Evolutionary conservation across 2,888 invertebrate species (phyloP).

Genomic region (Hydraecia micacea): DNA sequence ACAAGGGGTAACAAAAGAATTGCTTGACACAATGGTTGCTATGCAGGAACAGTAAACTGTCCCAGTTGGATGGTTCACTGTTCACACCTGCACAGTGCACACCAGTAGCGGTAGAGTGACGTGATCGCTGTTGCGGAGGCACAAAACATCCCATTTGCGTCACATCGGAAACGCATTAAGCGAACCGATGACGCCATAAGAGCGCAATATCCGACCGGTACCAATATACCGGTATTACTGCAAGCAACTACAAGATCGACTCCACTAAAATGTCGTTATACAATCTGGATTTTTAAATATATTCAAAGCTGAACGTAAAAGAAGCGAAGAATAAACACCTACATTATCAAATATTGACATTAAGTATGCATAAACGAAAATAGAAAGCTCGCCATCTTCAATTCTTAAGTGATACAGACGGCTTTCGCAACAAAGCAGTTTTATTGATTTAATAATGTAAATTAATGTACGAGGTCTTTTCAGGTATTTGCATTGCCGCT

Average conservation of each 20-base stretch:
- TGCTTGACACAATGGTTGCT: constrained; percentile 18
- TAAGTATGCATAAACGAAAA: constrained; percentile 32
- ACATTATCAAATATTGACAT: constrained; percentile 14
- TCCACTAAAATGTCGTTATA: constrained; percentile 50
- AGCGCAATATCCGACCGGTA: constrained; percentile 87
- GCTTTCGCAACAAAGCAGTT: constrained; percentile 48
- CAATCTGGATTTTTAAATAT: constrained; percentile 30
- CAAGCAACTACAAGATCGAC: constrained; percentile 54
- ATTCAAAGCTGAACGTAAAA: constrained; percentile 32
- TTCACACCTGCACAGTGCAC: constrained; percentile 75
- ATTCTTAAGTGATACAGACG: constrained; percentile 17
- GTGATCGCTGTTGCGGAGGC: constrained; percentile 66
- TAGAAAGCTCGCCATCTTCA: constrained; percentile 31
- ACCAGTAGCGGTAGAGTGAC: constrained; percentile 53
- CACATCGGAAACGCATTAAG: constrained; percentile 89
- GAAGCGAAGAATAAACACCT: constrained; percentile 15
- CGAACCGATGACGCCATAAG: constrained; percentile 82
- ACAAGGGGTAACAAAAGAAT: constrained; percentile 10
- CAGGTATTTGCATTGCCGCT: constrained; percentile 62
- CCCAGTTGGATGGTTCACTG: constrained; percentile 72
- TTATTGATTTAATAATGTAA: constrained; percentile 66
- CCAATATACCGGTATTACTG: constrained; percentile 62
- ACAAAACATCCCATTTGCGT: constrained; percentile 86
- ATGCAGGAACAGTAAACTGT: constrained; percentile 62
- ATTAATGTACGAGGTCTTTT: constrained; percentile 61